Conservation (phyloP, 2,113 vertebrate genomes). For the Synodontis membranacea region DNA sequence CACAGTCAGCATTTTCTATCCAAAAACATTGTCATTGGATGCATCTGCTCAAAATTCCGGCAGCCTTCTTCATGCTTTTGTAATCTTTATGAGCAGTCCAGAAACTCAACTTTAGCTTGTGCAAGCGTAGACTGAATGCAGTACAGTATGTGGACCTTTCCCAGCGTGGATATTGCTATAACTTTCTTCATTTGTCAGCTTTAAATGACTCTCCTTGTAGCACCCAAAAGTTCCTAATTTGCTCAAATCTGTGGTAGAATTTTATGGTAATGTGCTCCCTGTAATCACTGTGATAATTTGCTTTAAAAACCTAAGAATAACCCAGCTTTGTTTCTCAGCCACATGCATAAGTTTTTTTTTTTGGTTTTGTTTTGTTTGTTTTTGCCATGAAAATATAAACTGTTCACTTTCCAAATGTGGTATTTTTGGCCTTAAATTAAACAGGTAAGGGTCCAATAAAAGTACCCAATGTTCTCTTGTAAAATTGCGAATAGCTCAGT, state of each 20-base stretch:
- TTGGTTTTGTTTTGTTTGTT: not conserved
- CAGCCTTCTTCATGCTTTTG: not conserved
- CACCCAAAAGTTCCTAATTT: not conserved
- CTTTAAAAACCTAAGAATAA: conserved; percentile 39
- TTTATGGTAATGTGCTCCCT: conserved; percentile 22
- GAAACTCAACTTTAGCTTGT: not conserved
- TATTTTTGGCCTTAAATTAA: conserved; percentile 58
- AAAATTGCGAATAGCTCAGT: conserved; percentile 60
- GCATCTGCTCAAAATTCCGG: not conserved
- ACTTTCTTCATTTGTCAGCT: not conserved
- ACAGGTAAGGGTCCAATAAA: conserved; percentile 62
- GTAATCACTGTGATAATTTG: conserved; percentile 32
- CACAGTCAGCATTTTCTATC: not conserved
- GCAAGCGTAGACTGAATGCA: too few species aligned
- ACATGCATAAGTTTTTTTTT: not conserved
- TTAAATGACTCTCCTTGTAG: not conserved
- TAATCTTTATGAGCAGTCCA: not conserved
- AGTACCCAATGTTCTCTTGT: conserved; percentile 59
- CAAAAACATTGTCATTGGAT: not conserved
- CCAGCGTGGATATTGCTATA: not conserved
- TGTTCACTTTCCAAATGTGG: conserved; percentile 54
- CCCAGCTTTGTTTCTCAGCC: not conserved
- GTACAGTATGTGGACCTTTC: not conserved
- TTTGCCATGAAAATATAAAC: conserved; percentile 51
- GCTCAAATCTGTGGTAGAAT: not conserved